Percentiles rank a stretch among this genome's conserved stretches.
These are phyloP conservation scores for Dermolepida albohirtum DNA, from an alignment of 2,888 invertebrate genomes.

Conservation along the genomic window DNA sequence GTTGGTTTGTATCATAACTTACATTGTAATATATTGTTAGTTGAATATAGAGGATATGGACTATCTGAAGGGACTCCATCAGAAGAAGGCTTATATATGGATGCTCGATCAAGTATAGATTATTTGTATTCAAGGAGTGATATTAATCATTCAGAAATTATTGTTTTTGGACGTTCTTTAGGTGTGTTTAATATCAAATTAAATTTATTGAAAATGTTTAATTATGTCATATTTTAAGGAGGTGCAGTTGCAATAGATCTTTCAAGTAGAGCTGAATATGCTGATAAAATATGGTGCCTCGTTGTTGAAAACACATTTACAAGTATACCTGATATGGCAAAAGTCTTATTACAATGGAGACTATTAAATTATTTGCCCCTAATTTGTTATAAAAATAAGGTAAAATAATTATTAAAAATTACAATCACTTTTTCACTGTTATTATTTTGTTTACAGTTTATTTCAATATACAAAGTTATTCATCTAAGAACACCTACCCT, in stretches of 20 bases:
- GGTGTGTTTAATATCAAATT: slow-evolving; percentile 65
- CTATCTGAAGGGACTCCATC: slow-evolving; percentile 89
- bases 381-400: slow-evolving; percentile 92
- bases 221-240: slow-evolving; percentile 65
- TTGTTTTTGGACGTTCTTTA: slow-evolving; percentile 90
- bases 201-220: slow-evolving; percentile 54
- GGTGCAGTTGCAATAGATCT: slow-evolving; percentile 94
- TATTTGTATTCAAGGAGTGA: slow-evolving; percentile 85
- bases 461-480: slow-evolving; percentile 80
- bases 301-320: slow-evolving; percentile 97
- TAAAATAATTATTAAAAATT: slow-evolving; percentile 57
- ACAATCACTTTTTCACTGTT: not conserved
- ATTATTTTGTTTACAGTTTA: slow-evolving; percentile 67
- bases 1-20: slow-evolving; percentile 85
- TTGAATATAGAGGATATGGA: slow-evolving; percentile 97
- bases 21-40: slow-evolving; percentile 87
- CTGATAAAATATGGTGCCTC: slow-evolving; percentile 84
- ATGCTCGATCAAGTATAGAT: slow-evolving; percentile 89
- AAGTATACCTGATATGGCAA: slow-evolving; percentile 93
- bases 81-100: slow-evolving; percentile 87
- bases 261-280: slow-evolving; percentile 80
- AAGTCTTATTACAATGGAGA: slow-evolving; percentile 80
- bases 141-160: slow-evolving; percentile 85
- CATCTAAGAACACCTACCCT: slow-evolving; percentile 81
- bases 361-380: slow-evolving; percentile 82